Evolutionary conservation across 2,797 vertebrate genomes (phyloP).

Genomic region (Falco biarmicus): DNA sequence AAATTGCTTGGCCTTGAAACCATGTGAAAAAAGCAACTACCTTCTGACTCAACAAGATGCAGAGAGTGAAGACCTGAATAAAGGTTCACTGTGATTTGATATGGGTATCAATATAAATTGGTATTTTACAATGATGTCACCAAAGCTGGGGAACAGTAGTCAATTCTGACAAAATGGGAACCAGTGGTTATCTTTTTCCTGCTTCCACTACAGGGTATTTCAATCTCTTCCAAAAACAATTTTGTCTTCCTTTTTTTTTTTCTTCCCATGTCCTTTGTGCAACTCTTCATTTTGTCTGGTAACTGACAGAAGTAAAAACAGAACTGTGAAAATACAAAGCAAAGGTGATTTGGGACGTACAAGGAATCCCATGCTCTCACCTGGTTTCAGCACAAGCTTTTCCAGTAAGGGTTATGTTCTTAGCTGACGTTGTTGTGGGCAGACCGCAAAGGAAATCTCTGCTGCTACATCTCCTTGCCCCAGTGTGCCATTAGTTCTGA

Average conservation of each 20-base stretch:
- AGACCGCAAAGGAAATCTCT: neutral
- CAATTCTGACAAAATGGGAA: neutral
- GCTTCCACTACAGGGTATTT: neutral
- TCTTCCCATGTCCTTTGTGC: neutral
- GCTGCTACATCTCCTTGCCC: neutral
- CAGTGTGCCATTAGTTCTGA: neutral
- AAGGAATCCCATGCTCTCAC: neutral
- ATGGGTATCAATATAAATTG: neutral
- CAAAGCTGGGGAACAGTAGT: neutral
- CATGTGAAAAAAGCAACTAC: neutral
- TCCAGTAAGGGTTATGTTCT: neutral
- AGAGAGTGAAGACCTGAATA: neutral
- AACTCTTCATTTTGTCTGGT: neutral
- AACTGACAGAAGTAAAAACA: neutral
- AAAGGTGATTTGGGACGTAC: rapidly evolving
- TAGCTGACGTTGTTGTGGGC: neutral
- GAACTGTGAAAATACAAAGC: neutral
- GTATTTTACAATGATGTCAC: neutral
- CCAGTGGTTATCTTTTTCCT: neutral
- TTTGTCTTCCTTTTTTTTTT: neutral
- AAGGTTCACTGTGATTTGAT: neutral
- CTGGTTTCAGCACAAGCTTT: neutral
- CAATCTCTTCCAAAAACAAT: neutral
- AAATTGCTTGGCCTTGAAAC: slow-evolving; percentile 12
- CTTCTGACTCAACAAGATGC: neutral